Percentiles rank a stretch among this genome's conserved stretches.
Evolutionary conservation across 1,140 invertebrate species (phyloP).

Genomic region (Apis dorsata): DNA sequence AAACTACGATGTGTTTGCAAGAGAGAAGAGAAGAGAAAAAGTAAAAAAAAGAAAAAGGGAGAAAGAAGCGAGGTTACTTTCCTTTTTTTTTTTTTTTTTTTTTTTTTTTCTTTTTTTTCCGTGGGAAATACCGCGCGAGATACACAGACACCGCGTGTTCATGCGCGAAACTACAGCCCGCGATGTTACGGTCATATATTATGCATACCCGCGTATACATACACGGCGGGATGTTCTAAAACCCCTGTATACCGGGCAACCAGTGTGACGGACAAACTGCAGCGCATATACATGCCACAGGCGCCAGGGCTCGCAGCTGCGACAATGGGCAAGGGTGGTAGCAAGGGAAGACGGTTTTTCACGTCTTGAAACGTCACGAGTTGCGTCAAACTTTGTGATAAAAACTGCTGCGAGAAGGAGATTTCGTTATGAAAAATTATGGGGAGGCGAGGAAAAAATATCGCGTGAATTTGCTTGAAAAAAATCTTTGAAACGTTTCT

Average conservation of each 20-base stretch:
- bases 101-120: background rate
- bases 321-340: background rate
- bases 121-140: background rate
- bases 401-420: too few relatives aligned
- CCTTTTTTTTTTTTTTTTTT: too few relatives aligned
- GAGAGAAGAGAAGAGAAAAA: background rate
- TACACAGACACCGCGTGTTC: background rate
- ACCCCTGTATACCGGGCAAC: background rate
- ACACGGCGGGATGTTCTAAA: background rate
- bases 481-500: too few relatives aligned
- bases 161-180: constrained; percentile 17
- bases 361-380: background rate
- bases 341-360: background rate
- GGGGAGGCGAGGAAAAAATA: too few relatives aligned
- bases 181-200: constrained; percentile 17
- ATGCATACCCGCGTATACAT: constrained; percentile 17
- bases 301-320: background rate
- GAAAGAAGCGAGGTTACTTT: too few relatives aligned
- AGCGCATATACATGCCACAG: constrained; percentile 6
- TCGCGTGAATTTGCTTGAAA: too few relatives aligned
- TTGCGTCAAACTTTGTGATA: background rate
- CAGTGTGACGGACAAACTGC: constrained; percentile 18
- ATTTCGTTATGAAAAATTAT: too few relatives aligned
- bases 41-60: background rate
- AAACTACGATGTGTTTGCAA: background rate